phyloP scores from a whole-genome alignment of 2,888 invertebrate genomes.

The Ecliptopera silaceata region DNA sequence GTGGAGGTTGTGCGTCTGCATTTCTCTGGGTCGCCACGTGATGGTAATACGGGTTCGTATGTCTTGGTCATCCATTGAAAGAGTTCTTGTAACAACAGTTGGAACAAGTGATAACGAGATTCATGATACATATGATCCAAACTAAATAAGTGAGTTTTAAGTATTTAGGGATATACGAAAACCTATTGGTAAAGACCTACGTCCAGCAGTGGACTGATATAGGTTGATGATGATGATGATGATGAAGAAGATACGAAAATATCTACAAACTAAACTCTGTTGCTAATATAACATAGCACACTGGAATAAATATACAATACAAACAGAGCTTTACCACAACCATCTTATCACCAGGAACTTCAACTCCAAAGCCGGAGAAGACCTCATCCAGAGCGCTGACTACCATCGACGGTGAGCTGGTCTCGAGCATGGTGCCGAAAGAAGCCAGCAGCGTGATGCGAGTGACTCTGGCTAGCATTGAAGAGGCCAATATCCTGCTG shows the following conservation, averaged over 20 bases:
- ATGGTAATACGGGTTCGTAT: slow-evolving; percentile 64
- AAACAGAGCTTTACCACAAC: neutral
- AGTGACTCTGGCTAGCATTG: slow-evolving; percentile 88
- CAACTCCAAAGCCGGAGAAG: slow-evolving; percentile 75
- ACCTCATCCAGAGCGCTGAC: slow-evolving; percentile 66
- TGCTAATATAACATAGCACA: too few species aligned
- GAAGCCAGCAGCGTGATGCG: slow-evolving; percentile 87
- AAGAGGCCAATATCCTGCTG: slow-evolving; percentile 89
- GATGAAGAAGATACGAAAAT: too few species aligned
- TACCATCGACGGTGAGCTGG: slow-evolving; percentile 74
- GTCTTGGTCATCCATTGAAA: slow-evolving; percentile 1
- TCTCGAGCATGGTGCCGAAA: slow-evolving; percentile 78
- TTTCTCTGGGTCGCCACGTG: slow-evolving; percentile 70
- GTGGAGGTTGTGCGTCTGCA: slow-evolving; percentile 90
- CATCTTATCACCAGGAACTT: slow-evolving; percentile 54
- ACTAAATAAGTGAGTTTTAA: too few species aligned
- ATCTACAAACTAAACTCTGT: too few species aligned
- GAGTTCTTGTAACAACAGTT: neutral
- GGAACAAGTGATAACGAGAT: too few species aligned
- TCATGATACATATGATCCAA: too few species aligned
- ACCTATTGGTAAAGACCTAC: too few species aligned
- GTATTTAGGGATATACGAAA: too few species aligned
- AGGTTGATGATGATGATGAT: too few species aligned
- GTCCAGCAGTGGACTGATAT: too few species aligned
- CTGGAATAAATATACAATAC: too few species aligned